These are phyloP conservation scores for Semnornis frantzii DNA, from an alignment of 2,113 vertebrate genomes.

Conservation along the genomic window DNA sequence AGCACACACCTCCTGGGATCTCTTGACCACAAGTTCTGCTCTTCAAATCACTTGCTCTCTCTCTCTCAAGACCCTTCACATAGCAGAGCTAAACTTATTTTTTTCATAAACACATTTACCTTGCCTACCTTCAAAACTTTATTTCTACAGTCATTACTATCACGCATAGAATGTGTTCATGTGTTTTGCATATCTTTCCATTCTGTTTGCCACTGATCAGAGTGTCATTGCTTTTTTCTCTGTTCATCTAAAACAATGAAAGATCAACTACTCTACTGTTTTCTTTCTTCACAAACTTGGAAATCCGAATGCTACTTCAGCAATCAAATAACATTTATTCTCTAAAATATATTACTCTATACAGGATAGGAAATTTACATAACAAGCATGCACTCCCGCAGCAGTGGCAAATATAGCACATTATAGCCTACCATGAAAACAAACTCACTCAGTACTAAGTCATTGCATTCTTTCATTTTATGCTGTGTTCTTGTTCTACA, in stretches of 20 bases:
- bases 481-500: not conserved
- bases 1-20: not conserved
- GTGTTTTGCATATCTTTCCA: not conserved
- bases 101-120: not conserved
- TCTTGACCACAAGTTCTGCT: accelerated
- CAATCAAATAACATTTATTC: not conserved
- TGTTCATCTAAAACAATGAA: not conserved
- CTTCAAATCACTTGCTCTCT: not conserved
- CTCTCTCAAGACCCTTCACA: not conserved
- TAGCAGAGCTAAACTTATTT: not conserved
- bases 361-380: not conserved
- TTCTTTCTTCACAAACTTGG: not conserved
- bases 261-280: not conserved
- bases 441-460: not conserved
- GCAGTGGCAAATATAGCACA: not conserved
- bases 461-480: not conserved
- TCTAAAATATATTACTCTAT: not conserved
- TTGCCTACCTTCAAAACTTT: not conserved
- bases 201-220: not conserved
- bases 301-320: not conserved
- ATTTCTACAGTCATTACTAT: not conserved
- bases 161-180: accelerated
- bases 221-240: not conserved
- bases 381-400: accelerated
- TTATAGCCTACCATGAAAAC: not conserved